Evolutionary conservation across 2,797 vertebrate species (phyloP).

Genomic region (Acipenser ruthenus): DNA sequence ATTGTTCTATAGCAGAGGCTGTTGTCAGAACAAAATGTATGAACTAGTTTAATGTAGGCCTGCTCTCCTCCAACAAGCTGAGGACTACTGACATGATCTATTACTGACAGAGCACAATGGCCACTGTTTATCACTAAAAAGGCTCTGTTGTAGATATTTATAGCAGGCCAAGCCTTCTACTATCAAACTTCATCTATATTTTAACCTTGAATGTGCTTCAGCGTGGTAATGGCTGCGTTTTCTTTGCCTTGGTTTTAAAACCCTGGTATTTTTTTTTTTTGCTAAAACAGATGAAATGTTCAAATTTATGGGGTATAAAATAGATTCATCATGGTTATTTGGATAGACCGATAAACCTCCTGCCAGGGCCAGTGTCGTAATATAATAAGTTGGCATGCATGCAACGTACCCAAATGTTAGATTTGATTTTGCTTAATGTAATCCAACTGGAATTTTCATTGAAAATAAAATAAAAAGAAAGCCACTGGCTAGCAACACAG

Average conservation of each 20-base stretch:
- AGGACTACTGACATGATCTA: slow-evolving; percentile 8
- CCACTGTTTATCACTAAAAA: slow-evolving; percentile 2
- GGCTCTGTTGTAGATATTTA: not conserved
- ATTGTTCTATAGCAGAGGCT: not conserved
- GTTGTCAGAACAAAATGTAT: slow-evolving; percentile 4
- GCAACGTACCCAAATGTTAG: no score
- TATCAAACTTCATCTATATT: slow-evolving; percentile 7
- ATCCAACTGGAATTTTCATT: no score
- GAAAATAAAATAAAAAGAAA: no score
- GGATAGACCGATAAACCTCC: not conserved
- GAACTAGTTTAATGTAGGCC: not conserved
- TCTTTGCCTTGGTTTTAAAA: no score
- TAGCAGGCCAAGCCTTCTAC: slow-evolving; percentile 2
- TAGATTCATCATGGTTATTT: not conserved
- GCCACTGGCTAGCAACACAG: no score
- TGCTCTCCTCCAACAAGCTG: not conserved
- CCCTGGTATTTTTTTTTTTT: not conserved
- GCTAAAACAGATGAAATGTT: not conserved
- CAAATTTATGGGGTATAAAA: slow-evolving; percentile 1
- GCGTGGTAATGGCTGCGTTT: no score
- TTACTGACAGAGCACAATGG: not conserved
- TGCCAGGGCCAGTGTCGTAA: not conserved
- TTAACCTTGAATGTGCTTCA: not conserved
- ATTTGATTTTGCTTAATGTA: no score
- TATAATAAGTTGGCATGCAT: no score